Base-by-base conservation (phyloP, 2,888 invertebrate species). In the Erebia epiphron region DNA sequence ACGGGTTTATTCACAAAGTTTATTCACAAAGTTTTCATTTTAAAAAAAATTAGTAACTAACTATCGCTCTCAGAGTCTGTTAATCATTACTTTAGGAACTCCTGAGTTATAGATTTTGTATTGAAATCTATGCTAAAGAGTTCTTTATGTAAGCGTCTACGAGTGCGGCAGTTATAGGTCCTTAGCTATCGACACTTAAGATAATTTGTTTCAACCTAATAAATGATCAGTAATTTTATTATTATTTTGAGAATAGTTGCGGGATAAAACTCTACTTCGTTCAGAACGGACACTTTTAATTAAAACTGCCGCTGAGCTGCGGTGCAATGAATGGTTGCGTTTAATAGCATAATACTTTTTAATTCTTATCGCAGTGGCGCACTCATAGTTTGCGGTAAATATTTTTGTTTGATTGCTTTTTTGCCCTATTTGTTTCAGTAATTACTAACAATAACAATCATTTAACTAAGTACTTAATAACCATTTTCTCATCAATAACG, bases 231-330 rank as follows among this genome's bases (percentile, higher is more conserved):
- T n/a, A n/a, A n/a, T n/a, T n/a, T n/a, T n/a, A n/a, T n/a, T n/a
- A n/a, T n/a, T n/a, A 9, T 52, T 52, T 54, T 54, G 54, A 54
- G 1, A 62, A 49, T 49, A 46, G 46, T 21, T 60, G 58, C 58
- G 61, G 66, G 60, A 60, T 77, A 26, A 79, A 79, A 79, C 79
- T 79, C 73, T 75, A 63, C 68, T 68, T 77, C 68, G 72, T 69
- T 78, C 75, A 75, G 72, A 71, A 73, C 76, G 67, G 79, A 79
- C 79, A 79, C 76, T 79, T 83, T 84, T 80, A 83, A 84, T 84
- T 85, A 82, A 85, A 85, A 84, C 77, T 79, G 78, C 75, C 73
- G 78, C 75, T 74, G 79, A 73, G 71, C 75, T 74, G 79, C 73
- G 71, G 64, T 74, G 79, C 78, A 78, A 76, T 80, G 77, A 79